Conservation (phyloP, 2,888 invertebrate genomes). For the Gari tellinella region DNA sequence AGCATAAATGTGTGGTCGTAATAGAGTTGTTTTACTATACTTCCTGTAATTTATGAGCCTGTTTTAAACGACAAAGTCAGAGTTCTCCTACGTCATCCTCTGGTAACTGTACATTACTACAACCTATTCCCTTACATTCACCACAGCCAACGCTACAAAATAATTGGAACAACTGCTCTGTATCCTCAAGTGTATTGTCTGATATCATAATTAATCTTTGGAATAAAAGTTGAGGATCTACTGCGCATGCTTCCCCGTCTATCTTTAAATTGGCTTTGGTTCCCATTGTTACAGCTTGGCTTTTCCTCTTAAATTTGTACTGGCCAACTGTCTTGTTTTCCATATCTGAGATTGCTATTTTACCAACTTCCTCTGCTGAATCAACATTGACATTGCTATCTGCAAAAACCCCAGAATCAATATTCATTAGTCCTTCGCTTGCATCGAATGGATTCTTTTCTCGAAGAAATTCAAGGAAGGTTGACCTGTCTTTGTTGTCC, state of each 20-base stretch:
- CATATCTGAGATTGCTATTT: constrained; percentile 16
- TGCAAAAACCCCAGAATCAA: constrained; percentile 51
- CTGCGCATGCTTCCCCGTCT: constrained; percentile 14
- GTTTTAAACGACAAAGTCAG: too few relatives aligned
- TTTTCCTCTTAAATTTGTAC: constrained; percentile 1
- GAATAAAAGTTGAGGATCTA: constrained; percentile 29
- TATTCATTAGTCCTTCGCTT: constrained; percentile 34
- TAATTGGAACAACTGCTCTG: constrained; percentile 13
- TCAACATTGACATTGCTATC: constrained; percentile 53
- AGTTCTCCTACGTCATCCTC: too few relatives aligned
- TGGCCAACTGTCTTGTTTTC: not conserved
- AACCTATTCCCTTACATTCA: constrained; percentile 46
- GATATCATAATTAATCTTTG: constrained; percentile 19
- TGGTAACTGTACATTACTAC: constrained; percentile 22
- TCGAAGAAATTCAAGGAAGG: not conserved
- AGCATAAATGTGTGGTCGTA: too few relatives aligned
- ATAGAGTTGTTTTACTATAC: too few relatives aligned
- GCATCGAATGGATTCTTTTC: constrained; percentile 8
- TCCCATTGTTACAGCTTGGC: not conserved
- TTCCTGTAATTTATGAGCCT: too few relatives aligned
- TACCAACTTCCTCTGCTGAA: constrained; percentile 41
- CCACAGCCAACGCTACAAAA: constrained; percentile 46
- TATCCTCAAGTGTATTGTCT: not conserved
- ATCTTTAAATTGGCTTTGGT: not conserved
- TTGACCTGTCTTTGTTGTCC: constrained; percentile 2